These are phyloP conservation scores for Drosophila truncata DNA, from an alignment of 1,140 invertebrate species.

Conservation along the genomic window DNA sequence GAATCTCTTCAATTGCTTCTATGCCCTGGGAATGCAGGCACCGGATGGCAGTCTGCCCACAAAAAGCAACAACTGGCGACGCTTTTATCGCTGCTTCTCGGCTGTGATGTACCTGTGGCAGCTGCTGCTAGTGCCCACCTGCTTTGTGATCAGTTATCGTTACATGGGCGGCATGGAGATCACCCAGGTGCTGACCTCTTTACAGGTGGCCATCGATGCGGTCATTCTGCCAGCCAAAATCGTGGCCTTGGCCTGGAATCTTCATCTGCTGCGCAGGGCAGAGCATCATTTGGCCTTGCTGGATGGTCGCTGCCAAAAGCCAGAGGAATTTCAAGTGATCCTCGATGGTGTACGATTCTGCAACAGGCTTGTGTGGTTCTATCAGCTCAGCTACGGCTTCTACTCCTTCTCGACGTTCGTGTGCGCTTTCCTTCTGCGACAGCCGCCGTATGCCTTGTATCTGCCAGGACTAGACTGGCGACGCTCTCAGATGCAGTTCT, in stretches of 20 bases:
- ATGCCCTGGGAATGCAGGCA: slow-evolving; percentile 44
- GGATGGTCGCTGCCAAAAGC: slow-evolving; percentile 32
- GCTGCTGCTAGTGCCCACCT: slow-evolving; percentile 39
- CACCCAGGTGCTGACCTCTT: slow-evolving; percentile 57
- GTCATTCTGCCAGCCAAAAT: slow-evolving; percentile 58
- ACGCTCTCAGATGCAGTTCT: slow-evolving; percentile 36
- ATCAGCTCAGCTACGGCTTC: slow-evolving; percentile 47
- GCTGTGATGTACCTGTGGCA: slow-evolving; percentile 47
- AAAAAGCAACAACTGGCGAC: slow-evolving; percentile 10
- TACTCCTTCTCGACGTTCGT: slow-evolving; percentile 57
- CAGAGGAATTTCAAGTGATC: slow-evolving; percentile 27
- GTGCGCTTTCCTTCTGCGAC: slow-evolving; percentile 37
- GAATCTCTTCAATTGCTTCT: slow-evolving; percentile 49
- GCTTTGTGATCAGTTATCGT: slow-evolving; percentile 53
- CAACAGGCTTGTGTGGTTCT: slow-evolving; percentile 53
- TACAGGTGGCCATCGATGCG: slow-evolving; percentile 60
- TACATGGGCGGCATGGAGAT: slow-evolving; percentile 48
- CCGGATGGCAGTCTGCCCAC: slow-evolving; percentile 38
- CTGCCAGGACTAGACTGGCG: slow-evolving; percentile 51
- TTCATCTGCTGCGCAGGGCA: slow-evolving; percentile 33
- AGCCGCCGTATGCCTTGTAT: slow-evolving; percentile 60
- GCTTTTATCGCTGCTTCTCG: slow-evolving; percentile 19
- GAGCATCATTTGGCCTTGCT: slow-evolving; percentile 34
- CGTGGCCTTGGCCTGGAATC: slow-evolving; percentile 38
- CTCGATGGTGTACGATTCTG: slow-evolving; percentile 26